Evolutionary conservation across 2,888 invertebrate genomes (phyloP), one percentile per base, ranked within the genome.

Genomic region (Branchellion lobata): DNA sequence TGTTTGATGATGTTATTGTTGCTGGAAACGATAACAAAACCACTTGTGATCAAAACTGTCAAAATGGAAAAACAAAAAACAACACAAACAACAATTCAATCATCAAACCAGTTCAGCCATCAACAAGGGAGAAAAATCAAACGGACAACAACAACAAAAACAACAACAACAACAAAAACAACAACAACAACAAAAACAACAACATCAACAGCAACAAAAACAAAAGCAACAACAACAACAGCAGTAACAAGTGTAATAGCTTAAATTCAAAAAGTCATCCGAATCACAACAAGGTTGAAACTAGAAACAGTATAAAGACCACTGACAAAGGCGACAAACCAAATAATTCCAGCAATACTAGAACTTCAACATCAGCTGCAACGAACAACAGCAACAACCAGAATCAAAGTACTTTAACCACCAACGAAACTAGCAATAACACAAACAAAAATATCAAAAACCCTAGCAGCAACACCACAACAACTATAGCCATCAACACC

Each of bases 311-410:
- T n/a, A n/a, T n/a, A n/a, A n/a, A n/a, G n/a, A n/a, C 40, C 5
- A 40, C 40, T 40, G 8, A 5, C 40, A 8, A 40, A 40, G 14
- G 40, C 5, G 5, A 40, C 40, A 40, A n/a, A n/a, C n/a, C n/a
- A n/a, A n/a, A n/a, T n/a, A n/a, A n/a, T n/a, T n/a, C n/a, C n/a
- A n/a, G n/a, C 5, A 40, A 5, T 8, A 40, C 14, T 8, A 40
- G 5, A 8, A 8, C 14, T 8, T 24, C 51, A 24, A 33, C 14
- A 40, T 21, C 40, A 75, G 29, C 21, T 47, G 51, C 53, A 51
- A 18, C 27, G 18, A 14, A n/a, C n/a, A 75, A 75, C n/a, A 53
- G n/a, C 27, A 75, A 75, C 24, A 40, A n/a, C n/a, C n/a, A n/a
- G n/a, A n/a, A 40, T 40, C 5, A 8, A 40, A 40, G 14, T 8